A percentile compares a stretch with the other conserved stretches of the same genome.
These are phyloP conservation scores for Palythoa caribaeorum DNA, from an alignment of 92 coral and sea anemone genomes.

Conservation along the genomic window DNA sequence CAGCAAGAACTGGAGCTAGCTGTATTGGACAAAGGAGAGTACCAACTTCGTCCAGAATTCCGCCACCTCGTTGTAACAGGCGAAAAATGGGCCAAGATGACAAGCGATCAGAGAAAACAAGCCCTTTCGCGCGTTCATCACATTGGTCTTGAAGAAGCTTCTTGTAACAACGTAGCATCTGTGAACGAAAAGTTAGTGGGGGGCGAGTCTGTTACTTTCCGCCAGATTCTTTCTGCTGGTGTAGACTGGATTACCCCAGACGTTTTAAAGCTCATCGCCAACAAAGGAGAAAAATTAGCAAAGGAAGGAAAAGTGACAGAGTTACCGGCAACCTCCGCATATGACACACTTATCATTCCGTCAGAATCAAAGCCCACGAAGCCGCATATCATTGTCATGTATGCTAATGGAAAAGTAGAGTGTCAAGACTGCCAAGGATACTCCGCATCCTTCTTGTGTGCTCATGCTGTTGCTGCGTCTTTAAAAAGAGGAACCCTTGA, in stretches of 20 bases:
- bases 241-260: slow-evolving; percentile 60
- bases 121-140: slow-evolving; percentile 56
- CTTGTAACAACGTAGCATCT: slow-evolving; percentile 18
- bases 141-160: slow-evolving; percentile 43
- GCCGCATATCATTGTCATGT: slow-evolving; percentile 50
- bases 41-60: slow-evolving; percentile 60
- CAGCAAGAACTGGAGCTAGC: slow-evolving; percentile 40
- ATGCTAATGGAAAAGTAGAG: slow-evolving; percentile 66
- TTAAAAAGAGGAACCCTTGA: slow-evolving; percentile 26
- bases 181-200: slow-evolving; percentile 30
- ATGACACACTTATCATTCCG: slow-evolving; percentile 52
- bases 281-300: slow-evolving; percentile 36
- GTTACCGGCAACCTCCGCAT: slow-evolving; percentile 52
- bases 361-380: slow-evolving; percentile 61
- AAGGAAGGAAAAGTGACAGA: slow-evolving; percentile 36
- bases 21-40: slow-evolving; percentile 65
- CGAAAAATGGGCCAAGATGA: slow-evolving; percentile 25
- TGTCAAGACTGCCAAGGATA: slow-evolving; percentile 70
- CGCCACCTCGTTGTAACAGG: slow-evolving; percentile 23
- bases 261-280: slow-evolving; percentile 32
- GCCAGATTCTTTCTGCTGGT: slow-evolving; percentile 50
- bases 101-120: slow-evolving; percentile 45
- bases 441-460: slow-evolving; percentile 42
- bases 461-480: slow-evolving; percentile 57
- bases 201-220: slow-evolving; percentile 36